Evolutionary conservation across 64 coral and sea anemone species (phyloP).

Genomic region (Montipora sp.): DNA sequence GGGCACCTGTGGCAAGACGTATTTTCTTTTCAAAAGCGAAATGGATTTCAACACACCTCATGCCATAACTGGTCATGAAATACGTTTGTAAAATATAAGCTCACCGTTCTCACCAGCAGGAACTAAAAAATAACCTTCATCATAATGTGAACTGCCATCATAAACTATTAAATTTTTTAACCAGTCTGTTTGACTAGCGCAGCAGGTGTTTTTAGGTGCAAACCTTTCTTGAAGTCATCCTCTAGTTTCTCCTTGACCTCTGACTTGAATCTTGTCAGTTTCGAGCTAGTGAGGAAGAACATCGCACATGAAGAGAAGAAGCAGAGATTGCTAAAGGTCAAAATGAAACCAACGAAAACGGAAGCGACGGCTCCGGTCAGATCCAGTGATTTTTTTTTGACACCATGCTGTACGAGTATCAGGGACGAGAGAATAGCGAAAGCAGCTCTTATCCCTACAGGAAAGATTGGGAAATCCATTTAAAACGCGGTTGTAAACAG

Average conservation of each 20-base stretch:
- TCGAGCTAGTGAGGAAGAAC: conserved; percentile 83
- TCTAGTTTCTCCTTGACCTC: conserved; percentile 90
- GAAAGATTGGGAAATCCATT: conserved; percentile 8
- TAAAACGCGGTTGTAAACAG: not conserved
- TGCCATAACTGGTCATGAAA: too few species aligned
- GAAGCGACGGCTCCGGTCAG: conserved; percentile 77
- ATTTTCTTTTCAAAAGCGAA: too few species aligned
- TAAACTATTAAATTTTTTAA: too few species aligned
- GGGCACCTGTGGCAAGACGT: too few species aligned
- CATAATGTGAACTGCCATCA: too few species aligned
- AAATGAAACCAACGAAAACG: conserved; percentile 85
- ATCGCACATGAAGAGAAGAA: conserved; percentile 86
- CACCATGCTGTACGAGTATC: conserved; percentile 72
- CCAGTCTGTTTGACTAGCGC: too few species aligned
- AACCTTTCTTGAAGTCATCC: conserved; percentile 86
- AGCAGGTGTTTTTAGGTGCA: not conserved
- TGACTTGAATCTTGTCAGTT: conserved; percentile 87
- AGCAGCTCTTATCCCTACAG: conserved; percentile 58
- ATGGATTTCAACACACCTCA: too few species aligned
- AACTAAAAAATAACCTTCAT: too few species aligned
- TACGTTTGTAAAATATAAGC: too few species aligned
- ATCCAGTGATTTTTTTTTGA: conserved; percentile 86
- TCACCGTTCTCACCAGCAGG: too few species aligned
- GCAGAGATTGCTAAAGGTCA: conserved; percentile 90
- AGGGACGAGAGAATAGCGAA: conserved; percentile 61